Evolutionary conservation across 2,797 vertebrate genomes (phyloP).

Genomic region (Sylvilagus floridanus): DNA sequence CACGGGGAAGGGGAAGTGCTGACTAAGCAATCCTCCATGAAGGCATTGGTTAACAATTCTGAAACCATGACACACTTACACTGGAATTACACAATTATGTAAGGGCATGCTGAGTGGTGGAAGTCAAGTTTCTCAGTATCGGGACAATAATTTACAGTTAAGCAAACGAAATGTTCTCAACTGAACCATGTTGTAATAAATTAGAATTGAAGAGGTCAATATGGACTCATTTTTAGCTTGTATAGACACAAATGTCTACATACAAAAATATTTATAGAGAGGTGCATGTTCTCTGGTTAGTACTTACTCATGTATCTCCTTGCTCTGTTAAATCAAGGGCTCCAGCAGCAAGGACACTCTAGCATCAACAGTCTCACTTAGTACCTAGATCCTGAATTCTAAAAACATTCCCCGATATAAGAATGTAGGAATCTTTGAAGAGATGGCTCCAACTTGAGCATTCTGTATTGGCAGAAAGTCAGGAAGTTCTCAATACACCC

Average conservation of each 20-base stretch:
- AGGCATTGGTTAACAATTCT: background rate
- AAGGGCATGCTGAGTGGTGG: background rate
- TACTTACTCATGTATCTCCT: background rate
- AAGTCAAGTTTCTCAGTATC: background rate
- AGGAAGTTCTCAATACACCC: background rate
- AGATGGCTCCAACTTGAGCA: background rate
- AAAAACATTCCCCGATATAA: background rate
- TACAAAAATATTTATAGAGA: background rate
- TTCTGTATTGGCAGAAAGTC: background rate
- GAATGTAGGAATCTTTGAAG: background rate
- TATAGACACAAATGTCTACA: background rate
- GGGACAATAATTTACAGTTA: background rate
- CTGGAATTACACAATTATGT: background rate
- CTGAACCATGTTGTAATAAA: background rate
- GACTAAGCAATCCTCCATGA: background rate
- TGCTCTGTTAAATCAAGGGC: background rate
- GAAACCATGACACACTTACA: background rate
- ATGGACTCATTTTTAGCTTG: background rate
- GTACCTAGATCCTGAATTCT: background rate
- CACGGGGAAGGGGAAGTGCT: background rate
- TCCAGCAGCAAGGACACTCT: background rate
- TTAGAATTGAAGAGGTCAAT: background rate
- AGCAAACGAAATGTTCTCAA: background rate
- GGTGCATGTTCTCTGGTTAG: background rate
- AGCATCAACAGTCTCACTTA: background rate